Evolutionary conservation across 2,888 invertebrate species (phyloP), one percentile per base, ranked within the genome.

Genomic region (Netelia fuscicornis): DNA sequence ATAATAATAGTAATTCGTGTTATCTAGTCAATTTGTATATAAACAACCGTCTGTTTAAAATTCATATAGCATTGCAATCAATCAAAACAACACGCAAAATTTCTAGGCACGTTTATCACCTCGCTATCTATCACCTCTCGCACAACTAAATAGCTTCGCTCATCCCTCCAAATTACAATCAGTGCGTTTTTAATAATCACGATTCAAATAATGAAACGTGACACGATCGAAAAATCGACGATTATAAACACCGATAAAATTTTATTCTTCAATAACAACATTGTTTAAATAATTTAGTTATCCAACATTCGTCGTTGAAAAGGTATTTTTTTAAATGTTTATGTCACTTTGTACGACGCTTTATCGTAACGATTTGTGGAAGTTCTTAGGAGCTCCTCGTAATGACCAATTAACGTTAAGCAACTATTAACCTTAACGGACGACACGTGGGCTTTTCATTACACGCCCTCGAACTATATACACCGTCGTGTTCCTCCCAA

Each of bases 91-190:
- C 13, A 30, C 60, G 42, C 62, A 72, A 52, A 71, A 65, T 60
- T 67, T 42, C 52, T 13, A 44, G 25, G 6, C 68, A 74, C 78
- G 78, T 83, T 13, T 48, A 37, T 6, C n/a, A 17, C 20, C 20
- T n/a, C 11, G 11, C 71, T 54, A 48, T 13, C 62, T 67, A 67
- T 44, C 23, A 37, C 6, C 6, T 37, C 5, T 37, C 8, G 6
- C 56, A 0, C 37, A 25, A 25, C n/a, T 13, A 11, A 44, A 71
- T 76, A 30, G 5, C 11, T 54, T 44, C 44, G n/a, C 70, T 54
- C 76, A 17, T 58, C 52, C 8, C 10, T n/a, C 17, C 17, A 8
- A 76, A 56, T 67, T 48, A 48, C 2, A 37, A 37, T 37, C 37
- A 37, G 8, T 3, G 37, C 5, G 37, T 37, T 37, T 37, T 37